These are phyloP conservation scores for Gymnothorax reevesii DNA, from an alignment of 2,797 vertebrate species.

Conservation along the genomic window DNA sequence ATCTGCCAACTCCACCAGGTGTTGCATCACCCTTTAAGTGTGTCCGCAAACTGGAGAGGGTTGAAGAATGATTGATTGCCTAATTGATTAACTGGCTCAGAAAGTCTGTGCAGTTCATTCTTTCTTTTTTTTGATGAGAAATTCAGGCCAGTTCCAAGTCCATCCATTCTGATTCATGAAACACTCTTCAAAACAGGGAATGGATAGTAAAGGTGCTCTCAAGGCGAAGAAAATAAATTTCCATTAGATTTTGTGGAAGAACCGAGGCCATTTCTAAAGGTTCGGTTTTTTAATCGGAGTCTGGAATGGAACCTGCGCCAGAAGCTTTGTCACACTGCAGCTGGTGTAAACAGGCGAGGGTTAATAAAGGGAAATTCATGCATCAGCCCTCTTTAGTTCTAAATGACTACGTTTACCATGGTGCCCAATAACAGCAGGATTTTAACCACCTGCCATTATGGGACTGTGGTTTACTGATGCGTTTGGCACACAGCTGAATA, in stretches of 20 bases:
- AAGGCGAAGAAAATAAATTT: background rate
- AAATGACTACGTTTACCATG: conserved; percentile 7
- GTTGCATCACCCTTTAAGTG: background rate
- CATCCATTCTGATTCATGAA: background rate
- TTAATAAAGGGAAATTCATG: background rate
- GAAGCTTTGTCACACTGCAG: background rate
- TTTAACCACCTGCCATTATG: background rate
- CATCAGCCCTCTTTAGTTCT: background rate
- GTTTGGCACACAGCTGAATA: background rate
- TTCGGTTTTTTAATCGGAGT: background rate
- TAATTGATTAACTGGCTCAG: background rate
- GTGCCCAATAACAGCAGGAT: background rate
- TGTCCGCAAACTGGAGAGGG: background rate
- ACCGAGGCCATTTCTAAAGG: background rate
- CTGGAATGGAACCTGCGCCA: background rate
- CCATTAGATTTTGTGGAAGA: background rate
- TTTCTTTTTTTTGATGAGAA: background rate
- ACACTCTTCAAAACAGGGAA: background rate
- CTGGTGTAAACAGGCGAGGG: background rate
- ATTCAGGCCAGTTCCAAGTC: background rate
- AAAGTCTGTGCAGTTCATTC: background rate
- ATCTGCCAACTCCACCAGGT: background rate
- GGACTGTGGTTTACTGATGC: background rate
- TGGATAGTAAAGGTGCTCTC: background rate
- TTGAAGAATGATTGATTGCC: background rate